Evolutionary conservation across 1,140 invertebrate genomes (phyloP).

Genomic region (Popillia japonica): DNA sequence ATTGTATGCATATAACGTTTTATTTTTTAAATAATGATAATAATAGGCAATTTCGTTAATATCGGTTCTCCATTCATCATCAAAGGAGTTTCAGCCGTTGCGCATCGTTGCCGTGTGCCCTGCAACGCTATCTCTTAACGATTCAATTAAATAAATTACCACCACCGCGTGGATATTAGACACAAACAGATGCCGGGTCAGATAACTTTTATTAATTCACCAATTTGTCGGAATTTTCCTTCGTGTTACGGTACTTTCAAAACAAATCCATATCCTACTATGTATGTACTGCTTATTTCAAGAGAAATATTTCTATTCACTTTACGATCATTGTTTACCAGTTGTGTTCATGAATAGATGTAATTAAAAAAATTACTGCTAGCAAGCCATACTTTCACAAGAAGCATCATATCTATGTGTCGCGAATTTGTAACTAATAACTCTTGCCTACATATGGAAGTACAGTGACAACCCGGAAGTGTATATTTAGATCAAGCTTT

Average conservation of each 20-base stretch:
- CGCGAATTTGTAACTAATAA: too few species aligned
- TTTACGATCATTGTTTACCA: too few species aligned
- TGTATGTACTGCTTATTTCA: too few species aligned
- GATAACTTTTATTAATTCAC: slow-evolving; percentile 21
- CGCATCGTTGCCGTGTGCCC: background rate
- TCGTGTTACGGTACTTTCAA: background rate
- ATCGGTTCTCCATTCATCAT: slow-evolving; percentile 35
- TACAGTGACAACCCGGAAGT: too few species aligned
- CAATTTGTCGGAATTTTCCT: background rate
- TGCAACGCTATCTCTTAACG: slow-evolving; percentile 17
- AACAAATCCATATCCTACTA: background rate
- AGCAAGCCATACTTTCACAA: too few species aligned
- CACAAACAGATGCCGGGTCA: background rate
- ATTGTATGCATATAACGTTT: slow-evolving; percentile 28
- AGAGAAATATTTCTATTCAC: too few species aligned
- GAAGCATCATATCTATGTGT: too few species aligned
- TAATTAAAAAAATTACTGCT: too few species aligned
- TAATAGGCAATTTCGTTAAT: slow-evolving; percentile 38
- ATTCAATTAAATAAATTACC: slow-evolving; percentile 38
- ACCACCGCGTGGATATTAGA: background rate
- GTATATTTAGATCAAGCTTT: too few species aligned
- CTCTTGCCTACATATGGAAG: too few species aligned
- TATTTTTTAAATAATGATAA: slow-evolving; percentile 39
- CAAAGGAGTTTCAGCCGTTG: slow-evolving; percentile 4
- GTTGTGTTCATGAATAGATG: too few species aligned